These are phyloP conservation scores for Neopelma chrysocephalum DNA, from an alignment of 2,797 vertebrate species.

Conservation along the genomic window DNA sequence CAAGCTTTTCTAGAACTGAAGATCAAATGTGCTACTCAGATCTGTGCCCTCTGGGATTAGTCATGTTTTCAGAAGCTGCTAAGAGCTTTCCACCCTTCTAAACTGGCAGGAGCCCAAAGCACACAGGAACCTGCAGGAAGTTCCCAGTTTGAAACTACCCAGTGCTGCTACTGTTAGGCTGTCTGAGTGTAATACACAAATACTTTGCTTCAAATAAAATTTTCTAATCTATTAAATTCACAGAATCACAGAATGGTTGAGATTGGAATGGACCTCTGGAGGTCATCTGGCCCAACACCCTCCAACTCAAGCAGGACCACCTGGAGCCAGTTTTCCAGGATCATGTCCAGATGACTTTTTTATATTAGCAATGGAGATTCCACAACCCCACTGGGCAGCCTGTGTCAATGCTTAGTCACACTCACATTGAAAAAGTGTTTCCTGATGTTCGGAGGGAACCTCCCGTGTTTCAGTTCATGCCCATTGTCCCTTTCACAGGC, in stretches of 20 bases:
- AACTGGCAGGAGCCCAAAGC: conserved; percentile 12
- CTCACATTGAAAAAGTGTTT: background rate
- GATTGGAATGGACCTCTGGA: background rate
- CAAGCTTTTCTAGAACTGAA: conserved; percentile 15
- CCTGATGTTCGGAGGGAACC: background rate
- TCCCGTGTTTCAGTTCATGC: background rate
- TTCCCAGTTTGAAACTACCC: background rate
- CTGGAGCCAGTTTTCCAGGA: background rate
- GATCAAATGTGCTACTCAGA: background rate
- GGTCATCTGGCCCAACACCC: rapidly evolving
- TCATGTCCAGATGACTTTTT: background rate
- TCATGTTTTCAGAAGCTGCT: conserved; percentile 27
- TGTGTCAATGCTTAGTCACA: background rate
- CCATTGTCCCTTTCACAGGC: background rate
- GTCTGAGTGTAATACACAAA: background rate
- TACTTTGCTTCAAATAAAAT: background rate
- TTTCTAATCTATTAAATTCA: background rate
- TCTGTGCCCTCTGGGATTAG: background rate
- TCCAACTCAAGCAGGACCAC: background rate
- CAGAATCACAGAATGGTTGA: background rate
- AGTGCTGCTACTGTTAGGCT: background rate
- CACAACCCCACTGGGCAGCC: background rate
- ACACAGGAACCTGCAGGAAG: background rate
- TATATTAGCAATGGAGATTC: background rate
- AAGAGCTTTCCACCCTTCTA: background rate